phyloP scores from a whole-genome alignment of 2,888 invertebrate genomes.

The Latrodectus elegans region DNA sequence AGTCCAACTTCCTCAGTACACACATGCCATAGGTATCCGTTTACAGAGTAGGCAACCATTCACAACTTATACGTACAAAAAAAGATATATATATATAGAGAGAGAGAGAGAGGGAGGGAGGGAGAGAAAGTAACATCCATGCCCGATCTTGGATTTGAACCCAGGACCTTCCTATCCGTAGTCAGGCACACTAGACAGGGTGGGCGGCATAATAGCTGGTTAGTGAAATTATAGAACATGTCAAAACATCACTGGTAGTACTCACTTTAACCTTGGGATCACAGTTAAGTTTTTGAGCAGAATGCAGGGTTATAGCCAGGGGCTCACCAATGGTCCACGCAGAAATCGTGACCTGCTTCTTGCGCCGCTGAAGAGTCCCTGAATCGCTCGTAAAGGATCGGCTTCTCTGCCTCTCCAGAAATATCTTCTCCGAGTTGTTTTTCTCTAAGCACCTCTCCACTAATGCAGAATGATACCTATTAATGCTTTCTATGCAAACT shows the following conservation, averaged over 20 bases:
- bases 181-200: too few relatives aligned
- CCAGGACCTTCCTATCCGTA: too few relatives aligned
- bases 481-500: neutral
- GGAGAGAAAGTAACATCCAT: too few relatives aligned
- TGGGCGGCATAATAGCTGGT: too few relatives aligned
- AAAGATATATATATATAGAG: too few relatives aligned
- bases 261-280: constrained; percentile 84
- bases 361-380: constrained; percentile 15
- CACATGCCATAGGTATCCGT: too few relatives aligned
- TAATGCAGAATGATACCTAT: neutral
- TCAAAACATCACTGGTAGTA: neutral
- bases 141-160: too few relatives aligned
- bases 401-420: constrained; percentile 32
- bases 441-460: neutral
- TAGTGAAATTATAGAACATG: too few relatives aligned
- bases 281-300: constrained; percentile 86
- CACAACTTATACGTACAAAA: too few relatives aligned
- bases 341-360: constrained; percentile 78
- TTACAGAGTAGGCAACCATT: too few relatives aligned
- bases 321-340: constrained; percentile 83
- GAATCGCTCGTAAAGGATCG: constrained; percentile 25
- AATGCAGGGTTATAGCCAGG: constrained; percentile 83
- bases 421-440: neutral
- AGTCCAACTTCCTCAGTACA: too few relatives aligned
- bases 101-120: too few relatives aligned